These are phyloP conservation scores for Rotaria sp. DNA, from an alignment of 2,888 invertebrate species.

Conservation along the genomic window DNA sequence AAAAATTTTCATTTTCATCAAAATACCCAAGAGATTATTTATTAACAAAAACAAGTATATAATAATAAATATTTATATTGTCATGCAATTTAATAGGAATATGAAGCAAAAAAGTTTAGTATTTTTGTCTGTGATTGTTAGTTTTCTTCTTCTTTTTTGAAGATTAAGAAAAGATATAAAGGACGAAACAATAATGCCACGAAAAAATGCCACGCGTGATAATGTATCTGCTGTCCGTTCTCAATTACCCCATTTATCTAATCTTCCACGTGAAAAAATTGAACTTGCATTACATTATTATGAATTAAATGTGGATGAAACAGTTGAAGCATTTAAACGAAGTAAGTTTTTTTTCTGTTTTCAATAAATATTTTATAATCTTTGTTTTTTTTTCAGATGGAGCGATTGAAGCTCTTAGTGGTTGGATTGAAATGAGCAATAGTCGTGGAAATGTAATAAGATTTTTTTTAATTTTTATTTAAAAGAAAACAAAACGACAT, in stretches of 20 bases:
- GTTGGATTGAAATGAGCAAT: constrained; percentile 18
- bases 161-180: neutral
- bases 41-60: neutral
- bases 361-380: too few species aligned
- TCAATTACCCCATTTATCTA: neutral
- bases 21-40: neutral
- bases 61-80: neutral
- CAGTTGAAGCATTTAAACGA: constrained; percentile 20
- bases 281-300: neutral
- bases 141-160: neutral
- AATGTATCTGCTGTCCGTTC: neutral
- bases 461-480: neutral
- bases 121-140: neutral
- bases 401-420: neutral
- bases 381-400: neutral
- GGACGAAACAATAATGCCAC: neutral
- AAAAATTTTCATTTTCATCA: neutral
- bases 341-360: neutral
- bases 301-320: neutral
- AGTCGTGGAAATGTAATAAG: neutral
- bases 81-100: neutral
- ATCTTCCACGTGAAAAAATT: constrained; percentile 8
- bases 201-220: constrained; percentile 24
- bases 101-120: neutral
- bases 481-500: neutral